Conservation (phyloP, 1,140 invertebrate species). For the Eupeodes corollae region DNA sequence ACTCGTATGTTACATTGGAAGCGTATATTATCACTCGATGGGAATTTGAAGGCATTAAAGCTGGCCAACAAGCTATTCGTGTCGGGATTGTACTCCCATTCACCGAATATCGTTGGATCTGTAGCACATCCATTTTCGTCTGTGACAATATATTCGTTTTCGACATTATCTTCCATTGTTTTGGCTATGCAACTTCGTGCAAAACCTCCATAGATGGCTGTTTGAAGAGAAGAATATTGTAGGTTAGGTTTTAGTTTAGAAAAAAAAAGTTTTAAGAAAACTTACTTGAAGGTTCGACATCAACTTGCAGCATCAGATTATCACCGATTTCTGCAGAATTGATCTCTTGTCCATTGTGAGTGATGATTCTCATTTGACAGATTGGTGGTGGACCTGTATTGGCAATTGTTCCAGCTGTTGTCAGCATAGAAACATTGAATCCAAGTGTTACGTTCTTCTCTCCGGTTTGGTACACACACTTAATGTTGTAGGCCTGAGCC, state of each 20-base stretch:
- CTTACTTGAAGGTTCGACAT: conserved; percentile 82
- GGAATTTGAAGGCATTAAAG: conserved; percentile 94
- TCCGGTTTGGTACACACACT: conserved; percentile 86
- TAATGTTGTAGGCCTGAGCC: conserved; percentile 88
- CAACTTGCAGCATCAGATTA: conserved; percentile 79
- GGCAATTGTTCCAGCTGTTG: conserved; percentile 86
- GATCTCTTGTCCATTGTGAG: conserved; percentile 75
- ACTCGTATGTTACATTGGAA: conserved; percentile 94
- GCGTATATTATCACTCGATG: conserved; percentile 83
- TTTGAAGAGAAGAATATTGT: conserved; percentile 1
- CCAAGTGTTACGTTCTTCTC: conserved; percentile 87
- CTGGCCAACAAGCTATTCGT: conserved; percentile 70
- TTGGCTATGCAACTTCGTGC: conserved; percentile 85
- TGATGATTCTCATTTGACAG: conserved; percentile 84
- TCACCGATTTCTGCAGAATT: conserved; percentile 87
- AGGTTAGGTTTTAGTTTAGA: background rate
- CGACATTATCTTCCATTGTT: conserved; percentile 77
- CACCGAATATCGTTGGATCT: conserved; percentile 82
- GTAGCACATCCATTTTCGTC: conserved; percentile 90
- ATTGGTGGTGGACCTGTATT: conserved; percentile 89
- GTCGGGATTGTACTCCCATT: conserved; percentile 80
- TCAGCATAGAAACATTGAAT: conserved; percentile 91
- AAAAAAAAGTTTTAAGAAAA: conserved; percentile 9
- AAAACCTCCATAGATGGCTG: conserved; percentile 88
- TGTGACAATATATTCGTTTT: conserved; percentile 86